Conservation (phyloP, 2,113 vertebrate genomes). For the Neolamprologus hecqui region DNA sequence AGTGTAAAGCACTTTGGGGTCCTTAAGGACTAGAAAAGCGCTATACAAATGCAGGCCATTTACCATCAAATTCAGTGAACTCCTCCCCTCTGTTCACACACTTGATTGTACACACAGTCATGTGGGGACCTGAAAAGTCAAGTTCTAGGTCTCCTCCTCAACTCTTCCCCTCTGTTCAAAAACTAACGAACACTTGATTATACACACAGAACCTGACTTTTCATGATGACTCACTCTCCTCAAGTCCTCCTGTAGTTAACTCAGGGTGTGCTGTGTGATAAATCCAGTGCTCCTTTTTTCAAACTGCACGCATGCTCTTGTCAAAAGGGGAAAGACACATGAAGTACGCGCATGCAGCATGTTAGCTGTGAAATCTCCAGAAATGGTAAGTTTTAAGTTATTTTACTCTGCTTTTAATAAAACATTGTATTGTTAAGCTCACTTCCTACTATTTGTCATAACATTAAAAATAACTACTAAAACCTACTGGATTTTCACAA, state of each 20-base stretch:
- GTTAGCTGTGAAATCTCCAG: not conserved
- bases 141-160: not conserved
- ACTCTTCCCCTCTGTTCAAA: not conserved
- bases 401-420: not conserved
- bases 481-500: not conserved
- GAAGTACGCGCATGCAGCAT: not conserved
- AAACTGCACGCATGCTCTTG: not conserved
- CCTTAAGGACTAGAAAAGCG: too few relatives aligned
- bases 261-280: not conserved
- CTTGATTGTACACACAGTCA: not conserved
- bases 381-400: not conserved
- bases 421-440: not conserved
- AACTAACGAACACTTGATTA: not conserved
- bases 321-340: not conserved
- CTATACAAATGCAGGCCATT: not conserved
- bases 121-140: not conserved
- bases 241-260: not conserved
- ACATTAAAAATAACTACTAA: not conserved
- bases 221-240: not conserved
- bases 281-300: not conserved
- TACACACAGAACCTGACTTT: not conserved
- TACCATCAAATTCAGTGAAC: not conserved
- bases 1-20: too few relatives aligned
- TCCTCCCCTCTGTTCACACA: not conserved
- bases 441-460: not conserved